phyloP scores from a whole-genome alignment of 2,113 vertebrate species.

The Rafetus swinhoei region DNA sequence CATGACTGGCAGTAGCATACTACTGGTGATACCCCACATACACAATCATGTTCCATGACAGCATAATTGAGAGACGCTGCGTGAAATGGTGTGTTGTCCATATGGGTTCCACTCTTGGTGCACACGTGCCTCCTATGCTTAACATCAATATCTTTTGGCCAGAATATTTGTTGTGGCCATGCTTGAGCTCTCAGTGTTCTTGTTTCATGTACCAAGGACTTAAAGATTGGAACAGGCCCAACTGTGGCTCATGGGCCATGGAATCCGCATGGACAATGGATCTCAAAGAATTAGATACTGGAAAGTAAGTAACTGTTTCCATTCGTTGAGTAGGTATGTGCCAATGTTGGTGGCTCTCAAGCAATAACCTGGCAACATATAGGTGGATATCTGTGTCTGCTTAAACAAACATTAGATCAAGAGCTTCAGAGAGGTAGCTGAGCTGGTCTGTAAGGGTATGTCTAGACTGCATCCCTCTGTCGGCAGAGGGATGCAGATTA shows the following conservation, averaged over 20 bases:
- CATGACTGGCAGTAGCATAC: not conserved
- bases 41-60: not conserved
- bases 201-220: too few species aligned
- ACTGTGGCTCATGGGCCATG: too few species aligned
- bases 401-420: not conserved
- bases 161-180: too few species aligned
- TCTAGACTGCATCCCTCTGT: too few species aligned
- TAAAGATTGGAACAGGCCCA: too few species aligned
- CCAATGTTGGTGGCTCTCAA: fast-evolving
- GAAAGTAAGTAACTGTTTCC: not conserved
- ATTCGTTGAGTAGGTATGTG: not conserved
- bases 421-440: not conserved
- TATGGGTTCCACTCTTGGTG: not conserved
- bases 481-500: too few species aligned
- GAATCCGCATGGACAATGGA: too few species aligned
- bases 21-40: not conserved
- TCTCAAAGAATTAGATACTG: too few species aligned
- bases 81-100: not conserved
- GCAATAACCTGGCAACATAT: not conserved
- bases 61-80: not conserved
- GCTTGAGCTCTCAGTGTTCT: too few species aligned
- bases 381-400: not conserved
- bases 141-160: not conserved
- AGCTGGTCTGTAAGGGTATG: too few species aligned
- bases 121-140: not conserved